Base-by-base conservation (phyloP, 64 coral and sea anemone genomes). In the Porites lutea region DNA sequence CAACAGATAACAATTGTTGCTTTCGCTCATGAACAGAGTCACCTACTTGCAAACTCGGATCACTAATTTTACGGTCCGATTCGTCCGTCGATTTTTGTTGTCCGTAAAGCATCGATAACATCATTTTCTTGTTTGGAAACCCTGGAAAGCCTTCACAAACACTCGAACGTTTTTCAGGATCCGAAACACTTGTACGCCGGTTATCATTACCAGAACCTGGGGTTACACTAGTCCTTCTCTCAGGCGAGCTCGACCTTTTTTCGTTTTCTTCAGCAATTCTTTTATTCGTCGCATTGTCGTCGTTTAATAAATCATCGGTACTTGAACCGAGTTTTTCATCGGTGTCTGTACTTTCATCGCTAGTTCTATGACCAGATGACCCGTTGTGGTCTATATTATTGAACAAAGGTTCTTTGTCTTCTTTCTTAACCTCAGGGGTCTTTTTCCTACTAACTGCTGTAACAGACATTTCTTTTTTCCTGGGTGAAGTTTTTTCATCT, bases 61-160 rank as follows among this genome's bases (percentile, higher is more conserved):
- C 91, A n/a, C 73, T 52, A 77, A 87, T 76, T 65, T 86, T 82
- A 20, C 84, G 55, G n/a, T 93, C 86, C 16, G 83, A 47, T 72
- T 97, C 95, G 19, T 97, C 95, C 59, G 77, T 75, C 9, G 95
- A 97, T 43, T 91, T 95, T 64, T 94, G 79, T 48, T 92, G 95
- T 23, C 95, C 95, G 48, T 97, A 97, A 6, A 97, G 60, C 95
- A 97, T 97, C 2, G 88, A 91, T 57, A 97, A 80, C 95, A 97
- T 97, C 92, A 97, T 94, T 75, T 97, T 97, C 48, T 94, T 97
- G 54, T 97, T 97, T 13, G 82, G 90, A 50, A 73, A 88, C 13
- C 93, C 93, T 2, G 93, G 93, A 44, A 95, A 95, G 6, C 88
- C 89, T 83, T 97, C 95, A 2, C 92, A 94, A 59, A 97, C 59